These are phyloP conservation scores for Epinephelus fuscoguttatus DNA, from an alignment of 2,113 vertebrate species.

Conservation along the genomic window DNA sequence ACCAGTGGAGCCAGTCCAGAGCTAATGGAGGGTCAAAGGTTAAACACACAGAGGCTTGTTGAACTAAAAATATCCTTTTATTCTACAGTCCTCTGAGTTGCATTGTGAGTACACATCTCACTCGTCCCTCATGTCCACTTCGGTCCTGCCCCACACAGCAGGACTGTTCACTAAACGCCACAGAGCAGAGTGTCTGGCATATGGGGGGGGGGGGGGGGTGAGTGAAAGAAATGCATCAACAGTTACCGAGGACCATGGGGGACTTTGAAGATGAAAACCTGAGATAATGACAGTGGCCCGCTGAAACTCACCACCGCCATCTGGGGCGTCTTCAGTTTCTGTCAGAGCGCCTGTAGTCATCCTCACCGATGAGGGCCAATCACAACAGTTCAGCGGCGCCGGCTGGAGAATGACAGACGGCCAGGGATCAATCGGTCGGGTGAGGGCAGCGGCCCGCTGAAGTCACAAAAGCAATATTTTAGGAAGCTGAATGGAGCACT, in stretches of 20 bases:
- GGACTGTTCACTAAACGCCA: neutral
- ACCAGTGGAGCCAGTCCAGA: constrained; percentile 7
- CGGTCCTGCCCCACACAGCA: neutral
- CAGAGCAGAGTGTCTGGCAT: neutral
- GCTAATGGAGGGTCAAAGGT: constrained; percentile 53
- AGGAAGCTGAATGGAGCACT: constrained; percentile 66
- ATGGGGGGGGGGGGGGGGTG: neutral
- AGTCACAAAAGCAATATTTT: constrained; percentile 64
- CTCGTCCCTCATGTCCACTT: neutral
- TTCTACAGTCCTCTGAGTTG: constrained; percentile 10
- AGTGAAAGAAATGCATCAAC: constrained; percentile 11
- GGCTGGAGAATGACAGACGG: constrained; percentile 36
- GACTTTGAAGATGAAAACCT: constrained; percentile 64
- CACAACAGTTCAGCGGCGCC: neutral
- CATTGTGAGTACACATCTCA: constrained; percentile 16
- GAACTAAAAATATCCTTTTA: constrained; percentile 53
- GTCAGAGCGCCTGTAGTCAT: constrained; percentile 15
- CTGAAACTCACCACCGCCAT: constrained; percentile 60
- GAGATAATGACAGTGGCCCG: constrained; percentile 55
- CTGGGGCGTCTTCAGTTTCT: constrained; percentile 61
- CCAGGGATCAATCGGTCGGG: constrained; percentile 42
- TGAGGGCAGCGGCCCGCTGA: constrained; percentile 26
- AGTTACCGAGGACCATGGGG: constrained; percentile 35
- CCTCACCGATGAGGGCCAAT: constrained; percentile 2
- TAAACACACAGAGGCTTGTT: constrained; percentile 32